Percentiles rank a stretch among this genome's conserved stretches.
Conservation (phyloP, 2,113 vertebrate species). For the Thryonomys swinderianus region DNA sequence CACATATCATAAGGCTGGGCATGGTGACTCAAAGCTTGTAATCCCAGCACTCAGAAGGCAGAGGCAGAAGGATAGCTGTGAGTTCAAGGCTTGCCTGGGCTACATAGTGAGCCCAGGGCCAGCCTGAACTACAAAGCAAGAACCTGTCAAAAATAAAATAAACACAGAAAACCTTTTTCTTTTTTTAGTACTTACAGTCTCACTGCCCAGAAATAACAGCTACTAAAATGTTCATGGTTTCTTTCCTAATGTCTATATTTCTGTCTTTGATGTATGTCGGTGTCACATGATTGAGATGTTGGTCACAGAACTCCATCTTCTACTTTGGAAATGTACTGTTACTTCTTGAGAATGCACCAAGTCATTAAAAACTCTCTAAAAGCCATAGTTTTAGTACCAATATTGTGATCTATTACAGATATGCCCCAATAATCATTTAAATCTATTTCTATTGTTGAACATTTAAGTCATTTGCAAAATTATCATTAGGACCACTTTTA, state of each 20-base stretch:
- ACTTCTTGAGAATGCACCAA: neutral
- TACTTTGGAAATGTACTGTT: constrained; percentile 1
- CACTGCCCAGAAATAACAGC: neutral
- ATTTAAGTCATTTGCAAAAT: constrained; percentile 47
- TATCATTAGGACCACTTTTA: neutral
- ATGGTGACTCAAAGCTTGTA: no score
- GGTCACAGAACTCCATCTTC: neutral
- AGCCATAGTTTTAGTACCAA: neutral
- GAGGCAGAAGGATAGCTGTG: no score
- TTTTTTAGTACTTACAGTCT: neutral
- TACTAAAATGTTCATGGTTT: neutral
- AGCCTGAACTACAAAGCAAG: no score
- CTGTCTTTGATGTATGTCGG: neutral
- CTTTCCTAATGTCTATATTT: constrained; percentile 14
- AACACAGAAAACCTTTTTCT: no score
- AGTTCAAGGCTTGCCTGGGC: no score
- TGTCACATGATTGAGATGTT: neutral
- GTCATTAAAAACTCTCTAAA: constrained; percentile 35
- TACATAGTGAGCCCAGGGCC: no score
- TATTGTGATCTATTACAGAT: neutral
- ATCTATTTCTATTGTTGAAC: neutral
- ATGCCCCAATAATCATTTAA: neutral
- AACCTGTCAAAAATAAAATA: no score
- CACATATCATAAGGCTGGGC: no score
- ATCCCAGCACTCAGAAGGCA: no score